phyloP scores from a whole-genome alignment of 2,797 vertebrate species.

The Enteromius mattozi region DNA sequence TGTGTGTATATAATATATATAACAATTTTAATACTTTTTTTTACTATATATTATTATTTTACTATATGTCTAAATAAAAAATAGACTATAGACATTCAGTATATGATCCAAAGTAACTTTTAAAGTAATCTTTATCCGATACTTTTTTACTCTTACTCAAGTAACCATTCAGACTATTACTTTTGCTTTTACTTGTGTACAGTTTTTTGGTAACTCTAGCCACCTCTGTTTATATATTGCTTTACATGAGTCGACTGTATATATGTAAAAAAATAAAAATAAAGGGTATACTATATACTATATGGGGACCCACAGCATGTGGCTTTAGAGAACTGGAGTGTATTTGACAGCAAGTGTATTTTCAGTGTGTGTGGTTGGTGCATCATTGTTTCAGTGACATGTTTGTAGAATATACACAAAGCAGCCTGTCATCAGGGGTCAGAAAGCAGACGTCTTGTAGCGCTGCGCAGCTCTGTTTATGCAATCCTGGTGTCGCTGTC shows the following conservation, averaged over 20 bases:
- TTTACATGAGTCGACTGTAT: not conserved
- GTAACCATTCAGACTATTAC: no score
- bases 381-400: not conserved
- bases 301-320: not conserved
- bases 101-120: no score
- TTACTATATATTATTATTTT: no score
- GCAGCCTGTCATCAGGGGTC: not conserved
- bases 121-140: no score
- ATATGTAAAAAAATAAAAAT: not conserved
- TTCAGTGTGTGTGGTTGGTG: not conserved
- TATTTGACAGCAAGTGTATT: not conserved
- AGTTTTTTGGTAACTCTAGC: no score
- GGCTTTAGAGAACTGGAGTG: not conserved
- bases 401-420: slow-evolving; percentile 21
- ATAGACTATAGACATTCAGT: no score
- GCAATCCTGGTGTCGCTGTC: slow-evolving; percentile 38
- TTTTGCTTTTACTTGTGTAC: no score
- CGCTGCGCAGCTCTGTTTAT: slow-evolving; percentile 31
- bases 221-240: not conserved
- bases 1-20: no score
- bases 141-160: no score
- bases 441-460: slow-evolving; percentile 23
- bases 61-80: no score
- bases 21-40: no score
- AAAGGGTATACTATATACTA: not conserved